These are phyloP conservation scores for Piscicola geometra DNA, from an alignment of 2,888 invertebrate species.

Conservation along the genomic window DNA sequence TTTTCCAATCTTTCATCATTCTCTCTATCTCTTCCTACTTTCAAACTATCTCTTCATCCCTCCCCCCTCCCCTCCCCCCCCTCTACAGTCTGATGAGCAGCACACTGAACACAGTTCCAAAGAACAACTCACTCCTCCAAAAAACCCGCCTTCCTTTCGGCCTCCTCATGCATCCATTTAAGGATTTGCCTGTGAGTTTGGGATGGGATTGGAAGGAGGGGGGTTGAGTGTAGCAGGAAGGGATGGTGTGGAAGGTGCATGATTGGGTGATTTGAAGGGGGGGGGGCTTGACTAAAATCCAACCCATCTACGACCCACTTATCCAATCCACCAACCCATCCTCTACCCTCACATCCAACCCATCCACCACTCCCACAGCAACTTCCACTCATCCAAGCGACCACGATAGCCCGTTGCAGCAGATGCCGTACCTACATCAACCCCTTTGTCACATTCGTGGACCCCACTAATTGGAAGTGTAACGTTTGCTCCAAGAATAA, in stretches of 20 bases:
- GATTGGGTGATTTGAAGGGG: too few species aligned
- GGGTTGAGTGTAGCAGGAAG: not conserved
- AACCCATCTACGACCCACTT: too few species aligned
- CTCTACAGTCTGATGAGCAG: conserved; percentile 78
- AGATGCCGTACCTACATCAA: conserved; percentile 98
- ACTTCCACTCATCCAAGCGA: conserved; percentile 91
- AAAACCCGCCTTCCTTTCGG: conserved; percentile 92
- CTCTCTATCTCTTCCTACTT: too few species aligned
- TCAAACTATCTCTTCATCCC: too few species aligned
- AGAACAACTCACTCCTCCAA: conserved; percentile 81
- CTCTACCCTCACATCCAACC: not conserved
- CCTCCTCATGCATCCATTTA: conserved; percentile 94
- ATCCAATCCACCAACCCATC: not conserved
- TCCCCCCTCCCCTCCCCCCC: too few species aligned
- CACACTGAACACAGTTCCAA: conserved; percentile 90
- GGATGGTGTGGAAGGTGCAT: too few species aligned
- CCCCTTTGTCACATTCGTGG: conserved; percentile 93
- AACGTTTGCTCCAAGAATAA: conserved; percentile 94
- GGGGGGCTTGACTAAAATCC: too few species aligned
- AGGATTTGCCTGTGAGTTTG: conserved; percentile 81
- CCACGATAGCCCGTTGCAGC: conserved; percentile 90
- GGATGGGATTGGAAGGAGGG: not conserved
- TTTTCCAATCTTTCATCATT: too few species aligned
- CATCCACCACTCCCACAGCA: conserved; percentile 62
- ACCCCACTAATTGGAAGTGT: conserved; percentile 95